A percentile compares a stretch with the other conserved stretches of the same genome.
Evolutionary conservation across 2,113 vertebrate genomes (phyloP).

Genomic region (Gasterosteus nipponicus): DNA sequence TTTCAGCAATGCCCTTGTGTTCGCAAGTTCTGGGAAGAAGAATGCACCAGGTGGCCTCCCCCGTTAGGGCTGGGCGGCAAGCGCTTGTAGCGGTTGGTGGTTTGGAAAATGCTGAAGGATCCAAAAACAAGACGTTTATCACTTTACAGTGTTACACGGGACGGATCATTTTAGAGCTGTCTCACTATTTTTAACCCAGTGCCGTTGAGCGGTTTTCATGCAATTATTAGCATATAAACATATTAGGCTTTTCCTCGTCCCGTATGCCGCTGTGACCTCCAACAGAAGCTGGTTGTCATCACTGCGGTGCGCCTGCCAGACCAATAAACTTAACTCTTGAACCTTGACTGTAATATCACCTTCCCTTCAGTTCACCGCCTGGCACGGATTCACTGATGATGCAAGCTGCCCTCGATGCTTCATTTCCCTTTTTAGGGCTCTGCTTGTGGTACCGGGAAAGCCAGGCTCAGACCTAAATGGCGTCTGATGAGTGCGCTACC

Average conservation of each 20-base stretch:
- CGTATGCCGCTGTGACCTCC: conserved; percentile 72
- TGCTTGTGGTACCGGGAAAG: conserved; percentile 39
- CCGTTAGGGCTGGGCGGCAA: conserved; percentile 67
- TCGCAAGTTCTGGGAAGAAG: conserved; percentile 73
- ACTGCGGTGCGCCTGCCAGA: conserved; percentile 66
- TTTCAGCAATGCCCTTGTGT: conserved; percentile 78
- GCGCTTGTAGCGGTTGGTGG: conserved; percentile 55
- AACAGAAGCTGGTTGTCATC: conserved; percentile 77
- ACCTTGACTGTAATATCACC: conserved; percentile 75
- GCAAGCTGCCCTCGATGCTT: conserved; percentile 60
- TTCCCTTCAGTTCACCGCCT: conserved; percentile 51
- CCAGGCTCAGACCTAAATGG: conserved; percentile 50
- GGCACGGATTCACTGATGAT: conserved; percentile 63
- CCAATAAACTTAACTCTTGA: conserved; percentile 80
- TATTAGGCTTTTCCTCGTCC: conserved; percentile 25
- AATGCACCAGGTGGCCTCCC: conserved; percentile 72
- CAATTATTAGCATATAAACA: conserved; percentile 36
- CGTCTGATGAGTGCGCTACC: conserved; percentile 28
- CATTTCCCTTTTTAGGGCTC: conserved; percentile 65
- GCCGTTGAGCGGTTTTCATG: conserved; percentile 6
- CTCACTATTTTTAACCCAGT: not conserved
- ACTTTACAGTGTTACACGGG: conserved; percentile 27
- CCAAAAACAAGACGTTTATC: conserved; percentile 52
- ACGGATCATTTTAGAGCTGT: not conserved
- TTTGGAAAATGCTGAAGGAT: conserved; percentile 69